Percentiles rank a stretch among this genome's conserved stretches.
These are phyloP conservation scores for Pithys albifrons DNA, from an alignment of 2,113 vertebrate species.

Conservation along the genomic window DNA sequence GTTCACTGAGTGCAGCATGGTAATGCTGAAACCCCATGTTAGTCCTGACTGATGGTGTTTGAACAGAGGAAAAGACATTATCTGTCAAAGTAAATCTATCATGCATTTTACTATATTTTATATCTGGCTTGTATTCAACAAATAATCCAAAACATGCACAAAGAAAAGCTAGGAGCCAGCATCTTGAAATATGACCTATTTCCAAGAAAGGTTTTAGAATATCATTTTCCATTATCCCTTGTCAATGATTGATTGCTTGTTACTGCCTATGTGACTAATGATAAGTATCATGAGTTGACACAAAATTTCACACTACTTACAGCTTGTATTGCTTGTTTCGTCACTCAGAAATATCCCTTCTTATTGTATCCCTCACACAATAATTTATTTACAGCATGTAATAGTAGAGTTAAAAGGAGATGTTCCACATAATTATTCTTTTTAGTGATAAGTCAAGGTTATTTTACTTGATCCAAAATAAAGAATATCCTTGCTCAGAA, in stretches of 20 bases:
- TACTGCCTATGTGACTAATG: constrained; percentile 38
- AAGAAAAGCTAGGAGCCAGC: constrained; percentile 8
- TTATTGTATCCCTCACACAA: constrained; percentile 40
- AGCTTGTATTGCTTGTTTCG: constrained; percentile 38
- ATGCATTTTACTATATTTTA: constrained; percentile 15
- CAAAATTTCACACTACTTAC: constrained; percentile 3
- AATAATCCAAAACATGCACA: constrained; percentile 17
- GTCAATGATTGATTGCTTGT: background rate
- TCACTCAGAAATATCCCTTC: constrained; percentile 49
- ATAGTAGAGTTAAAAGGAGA: constrained; percentile 54
- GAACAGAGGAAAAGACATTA: constrained; percentile 34
- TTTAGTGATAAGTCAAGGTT: constrained; percentile 53
- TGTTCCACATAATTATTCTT: constrained; percentile 49
- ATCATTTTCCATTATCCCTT: background rate
- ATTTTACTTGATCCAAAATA: constrained; percentile 58
- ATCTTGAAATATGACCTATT: constrained; percentile 46
- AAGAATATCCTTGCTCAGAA: constrained; percentile 47
- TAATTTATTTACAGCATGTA: constrained; percentile 56
- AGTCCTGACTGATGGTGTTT: constrained; percentile 23
- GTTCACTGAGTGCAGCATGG: background rate
- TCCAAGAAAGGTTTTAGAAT: constrained; percentile 37
- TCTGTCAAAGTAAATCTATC: constrained; percentile 41
- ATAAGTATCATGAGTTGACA: constrained; percentile 40
- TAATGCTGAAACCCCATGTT: background rate
- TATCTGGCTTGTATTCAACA: background rate